Percentiles rank a stretch among this genome's conserved stretches.
Evolutionary conservation across 2,113 vertebrate species (phyloP).

Genomic region (Hemiprocne comata): DNA sequence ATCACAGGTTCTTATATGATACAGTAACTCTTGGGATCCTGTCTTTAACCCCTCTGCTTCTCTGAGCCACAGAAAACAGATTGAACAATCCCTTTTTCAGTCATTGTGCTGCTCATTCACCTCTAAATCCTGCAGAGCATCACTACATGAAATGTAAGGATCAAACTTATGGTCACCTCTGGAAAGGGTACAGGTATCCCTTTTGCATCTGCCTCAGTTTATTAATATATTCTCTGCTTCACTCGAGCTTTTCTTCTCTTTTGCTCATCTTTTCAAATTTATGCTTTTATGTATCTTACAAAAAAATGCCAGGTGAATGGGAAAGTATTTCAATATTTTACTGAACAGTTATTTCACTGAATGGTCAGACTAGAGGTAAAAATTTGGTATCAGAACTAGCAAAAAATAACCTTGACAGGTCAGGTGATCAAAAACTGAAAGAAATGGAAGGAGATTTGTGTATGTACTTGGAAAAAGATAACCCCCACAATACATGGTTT

Average conservation of each 20-base stretch:
- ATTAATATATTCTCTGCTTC: background rate
- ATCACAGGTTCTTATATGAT: rapidly evolving
- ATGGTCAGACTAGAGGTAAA: background rate
- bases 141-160: background rate
- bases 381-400: background rate
- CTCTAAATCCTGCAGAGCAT: background rate
- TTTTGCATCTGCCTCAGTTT: background rate
- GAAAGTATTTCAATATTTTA: background rate
- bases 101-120: background rate
- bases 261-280: background rate
- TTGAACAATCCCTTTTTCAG: background rate
- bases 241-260: background rate
- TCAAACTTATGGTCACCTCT: background rate
- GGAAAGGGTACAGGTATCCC: background rate
- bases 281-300: background rate
- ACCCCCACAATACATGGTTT: rapidly evolving
- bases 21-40: background rate
- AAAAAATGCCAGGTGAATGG: background rate
- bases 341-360: background rate
- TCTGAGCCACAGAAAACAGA: background rate
- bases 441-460: background rate
- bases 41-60: background rate
- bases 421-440: background rate
- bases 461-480: background rate
- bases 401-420: background rate